Conservation (phyloP, 2,888 invertebrate genomes). For the Drosophila nr. perissopoda region DNA sequence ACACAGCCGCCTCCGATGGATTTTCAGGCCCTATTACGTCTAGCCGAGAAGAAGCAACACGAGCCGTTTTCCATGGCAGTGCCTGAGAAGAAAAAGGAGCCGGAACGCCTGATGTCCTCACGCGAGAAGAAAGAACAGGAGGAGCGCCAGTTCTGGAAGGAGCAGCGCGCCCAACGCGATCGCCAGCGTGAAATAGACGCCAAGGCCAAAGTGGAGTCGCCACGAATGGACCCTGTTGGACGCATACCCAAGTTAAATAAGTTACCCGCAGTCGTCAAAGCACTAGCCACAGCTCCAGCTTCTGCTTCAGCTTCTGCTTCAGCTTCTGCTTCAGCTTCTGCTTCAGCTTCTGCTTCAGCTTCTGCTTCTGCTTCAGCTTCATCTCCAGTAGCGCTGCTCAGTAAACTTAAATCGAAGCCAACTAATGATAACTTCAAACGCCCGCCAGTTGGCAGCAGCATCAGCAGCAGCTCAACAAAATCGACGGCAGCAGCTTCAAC, state of each 20-base stretch:
- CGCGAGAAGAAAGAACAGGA: conserved; percentile 91
- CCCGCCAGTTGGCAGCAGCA: conserved; percentile 1
- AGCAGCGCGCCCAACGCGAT: conserved; percentile 86
- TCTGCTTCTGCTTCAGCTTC: neutral
- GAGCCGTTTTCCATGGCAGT: conserved; percentile 88
- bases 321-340: too few relatives aligned
- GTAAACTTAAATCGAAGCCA: conserved; percentile 26
- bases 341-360: too few relatives aligned
- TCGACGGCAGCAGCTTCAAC: neutral
- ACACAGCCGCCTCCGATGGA: conserved; percentile 90
- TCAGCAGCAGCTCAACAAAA: neutral
- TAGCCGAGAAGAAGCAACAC: conserved; percentile 93
- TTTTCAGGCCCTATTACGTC: conserved; percentile 91
- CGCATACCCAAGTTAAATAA: conserved; percentile 86
- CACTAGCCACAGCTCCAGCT: conserved; percentile 1
- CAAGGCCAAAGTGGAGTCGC: conserved; percentile 38
- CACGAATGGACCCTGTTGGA: conserved; percentile 81
- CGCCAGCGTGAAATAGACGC: conserved; percentile 56
- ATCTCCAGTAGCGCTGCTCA: conserved; percentile 17
- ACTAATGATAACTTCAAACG: conserved; percentile 54
- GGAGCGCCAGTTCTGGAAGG: conserved; percentile 89
- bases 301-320: neutral
- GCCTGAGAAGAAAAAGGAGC: conserved; percentile 86
- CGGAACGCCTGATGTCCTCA: conserved; percentile 91
- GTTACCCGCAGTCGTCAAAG: conserved; percentile 2